Conservation (phyloP, 2,113 vertebrate genomes). For the Aythya baeri region DNA sequence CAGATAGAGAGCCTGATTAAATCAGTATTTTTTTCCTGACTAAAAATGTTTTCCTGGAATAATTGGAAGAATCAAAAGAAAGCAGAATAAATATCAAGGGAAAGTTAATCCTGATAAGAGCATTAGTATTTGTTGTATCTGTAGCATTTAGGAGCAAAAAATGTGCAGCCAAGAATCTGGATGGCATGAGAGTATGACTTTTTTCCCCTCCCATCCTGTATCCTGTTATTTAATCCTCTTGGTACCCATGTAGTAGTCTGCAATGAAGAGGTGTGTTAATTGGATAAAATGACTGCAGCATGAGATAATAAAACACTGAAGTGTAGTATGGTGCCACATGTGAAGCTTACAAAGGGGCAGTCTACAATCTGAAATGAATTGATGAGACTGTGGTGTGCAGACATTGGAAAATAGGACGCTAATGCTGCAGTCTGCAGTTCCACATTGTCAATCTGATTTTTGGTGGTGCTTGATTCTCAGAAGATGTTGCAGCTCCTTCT, state of each 20-base stretch:
- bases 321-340: not conserved
- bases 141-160: not conserved
- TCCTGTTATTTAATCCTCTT: not conserved
- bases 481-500: not conserved
- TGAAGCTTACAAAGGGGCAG: not conserved
- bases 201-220: not conserved
- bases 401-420: not conserved
- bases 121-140: not conserved
- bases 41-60: not conserved
- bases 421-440: not conserved
- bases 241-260: not conserved
- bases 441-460: not conserved
- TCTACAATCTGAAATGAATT: not conserved
- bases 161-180: not conserved
- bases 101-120: not conserved
- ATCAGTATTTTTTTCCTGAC: not conserved
- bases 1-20: not conserved
- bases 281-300: not conserved
- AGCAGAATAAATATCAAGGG: not conserved
- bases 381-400: not conserved
- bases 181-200: not conserved
- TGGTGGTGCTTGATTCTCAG: not conserved
- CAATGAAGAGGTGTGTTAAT: not conserved
- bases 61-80: not conserved
- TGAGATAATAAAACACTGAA: constrained; percentile 1